phyloP scores from a whole-genome alignment of 2,797 vertebrate genomes.

The Saguinus oedipus region DNA sequence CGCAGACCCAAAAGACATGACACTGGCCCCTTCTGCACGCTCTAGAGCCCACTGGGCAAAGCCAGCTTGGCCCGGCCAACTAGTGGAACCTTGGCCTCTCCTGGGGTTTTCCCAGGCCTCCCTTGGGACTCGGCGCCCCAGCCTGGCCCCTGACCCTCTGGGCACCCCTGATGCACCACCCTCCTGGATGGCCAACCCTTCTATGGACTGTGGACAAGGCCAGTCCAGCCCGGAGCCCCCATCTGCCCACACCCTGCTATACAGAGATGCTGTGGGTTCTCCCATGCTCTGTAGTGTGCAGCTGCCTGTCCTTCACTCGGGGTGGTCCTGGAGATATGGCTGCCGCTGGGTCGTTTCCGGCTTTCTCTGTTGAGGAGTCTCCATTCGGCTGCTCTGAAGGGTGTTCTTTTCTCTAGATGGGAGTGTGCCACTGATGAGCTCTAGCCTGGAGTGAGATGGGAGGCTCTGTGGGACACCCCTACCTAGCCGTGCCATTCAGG shows the following conservation, averaged over 20 bases:
- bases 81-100: background rate
- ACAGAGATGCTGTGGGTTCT: background rate
- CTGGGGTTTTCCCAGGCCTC: background rate
- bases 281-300: background rate
- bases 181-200: background rate
- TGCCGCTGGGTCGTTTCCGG: no score
- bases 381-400: background rate
- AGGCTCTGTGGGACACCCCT: background rate
- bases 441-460: background rate
- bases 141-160: background rate
- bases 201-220: background rate
- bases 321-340: background rate
- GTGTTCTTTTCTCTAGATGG: background rate
- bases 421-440: background rate
- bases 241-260: background rate
- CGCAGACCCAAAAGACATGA: conserved; percentile 69
- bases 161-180: no score
- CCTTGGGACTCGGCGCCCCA: background rate
- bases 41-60: background rate
- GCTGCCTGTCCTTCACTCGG: background rate
- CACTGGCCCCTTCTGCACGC: conserved; percentile 58
- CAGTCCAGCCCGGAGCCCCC: background rate
- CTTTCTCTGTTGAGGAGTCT: background rate
- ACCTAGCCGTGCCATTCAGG: background rate
- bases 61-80: rapidly evolving